phyloP scores from a whole-genome alignment of 2,888 invertebrate genomes.

The Tanypteryx hageni region DNA sequence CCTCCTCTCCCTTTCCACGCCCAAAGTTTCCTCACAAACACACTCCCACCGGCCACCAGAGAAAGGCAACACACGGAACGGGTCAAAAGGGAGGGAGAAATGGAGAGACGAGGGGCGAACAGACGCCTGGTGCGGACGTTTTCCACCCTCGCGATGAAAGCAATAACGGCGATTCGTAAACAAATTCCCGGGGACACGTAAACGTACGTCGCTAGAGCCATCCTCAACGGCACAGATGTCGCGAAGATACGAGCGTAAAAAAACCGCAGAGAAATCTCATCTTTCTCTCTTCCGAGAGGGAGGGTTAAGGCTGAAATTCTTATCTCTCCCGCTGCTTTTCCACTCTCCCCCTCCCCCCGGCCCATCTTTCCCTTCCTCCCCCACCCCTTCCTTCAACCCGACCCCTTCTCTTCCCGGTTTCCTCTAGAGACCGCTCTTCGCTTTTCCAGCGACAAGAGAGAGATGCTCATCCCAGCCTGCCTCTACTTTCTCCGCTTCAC shows the following conservation, averaged over 20 bases:
- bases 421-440: neutral
- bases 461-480: neutral
- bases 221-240: conserved; percentile 10
- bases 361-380: too few relatives aligned
- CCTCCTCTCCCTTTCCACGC: too few relatives aligned
- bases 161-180: neutral
- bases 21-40: neutral
- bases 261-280: neutral
- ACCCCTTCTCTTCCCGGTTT: neutral
- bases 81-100: too few relatives aligned
- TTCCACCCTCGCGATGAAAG: neutral
- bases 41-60: neutral
- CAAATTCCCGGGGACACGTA: neutral
- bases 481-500: conserved; percentile 25
- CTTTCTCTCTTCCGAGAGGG: neutral
- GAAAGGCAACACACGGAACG: too few relatives aligned
- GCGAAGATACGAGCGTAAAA: neutral
- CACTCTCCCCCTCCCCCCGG: neutral
- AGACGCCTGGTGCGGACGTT: neutral
- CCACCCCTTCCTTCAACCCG: too few relatives aligned
- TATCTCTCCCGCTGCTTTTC: neutral
- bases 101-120: neutral
- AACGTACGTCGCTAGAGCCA: neutral
- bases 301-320: neutral
- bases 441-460: neutral